Conservation (phyloP, 2,797 vertebrate species). For the Orientallactaga sibirica region DNA sequence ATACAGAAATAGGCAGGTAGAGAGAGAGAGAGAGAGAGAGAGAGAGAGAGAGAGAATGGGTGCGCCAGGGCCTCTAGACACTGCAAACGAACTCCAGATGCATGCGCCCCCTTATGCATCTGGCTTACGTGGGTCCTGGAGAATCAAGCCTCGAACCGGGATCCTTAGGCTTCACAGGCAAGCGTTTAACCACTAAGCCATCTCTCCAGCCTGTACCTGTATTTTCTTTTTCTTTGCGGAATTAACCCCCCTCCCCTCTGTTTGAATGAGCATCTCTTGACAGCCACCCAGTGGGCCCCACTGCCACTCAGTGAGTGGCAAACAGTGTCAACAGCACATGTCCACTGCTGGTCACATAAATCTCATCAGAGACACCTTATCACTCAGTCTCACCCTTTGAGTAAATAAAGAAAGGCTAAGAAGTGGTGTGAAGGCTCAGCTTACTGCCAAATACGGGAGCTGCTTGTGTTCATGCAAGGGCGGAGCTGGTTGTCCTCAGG, state of each 20-base stretch:
- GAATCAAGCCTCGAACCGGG: no score
- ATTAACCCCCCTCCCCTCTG: background rate
- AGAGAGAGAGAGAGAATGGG: no score
- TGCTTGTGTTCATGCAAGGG: background rate
- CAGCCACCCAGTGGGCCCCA: background rate
- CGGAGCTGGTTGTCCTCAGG: background rate
- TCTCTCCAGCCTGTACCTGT: no score
- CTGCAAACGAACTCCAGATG: no score
- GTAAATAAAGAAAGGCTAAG: constrained; percentile 63
- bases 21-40: no score
- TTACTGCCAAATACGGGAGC: constrained; percentile 51
- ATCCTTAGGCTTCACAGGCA: no score
- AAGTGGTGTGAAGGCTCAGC: constrained; percentile 33
- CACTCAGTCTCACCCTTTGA: constrained; percentile 19
- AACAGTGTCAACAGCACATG: constrained; percentile 57
- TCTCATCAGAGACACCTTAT: constrained; percentile 65
- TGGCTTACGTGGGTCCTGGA: no score
- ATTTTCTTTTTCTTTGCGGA: background rate
- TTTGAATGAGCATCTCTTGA: constrained; percentile 27
- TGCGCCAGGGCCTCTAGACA: no score
- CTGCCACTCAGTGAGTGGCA: constrained; percentile 44
- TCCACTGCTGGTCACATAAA: constrained; percentile 57
- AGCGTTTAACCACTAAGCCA: no score
- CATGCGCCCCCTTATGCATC: no score
- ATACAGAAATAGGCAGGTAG: no score